Base-by-base conservation (phyloP, 2,888 invertebrate species). In the Nephrotoma flavescens region DNA sequence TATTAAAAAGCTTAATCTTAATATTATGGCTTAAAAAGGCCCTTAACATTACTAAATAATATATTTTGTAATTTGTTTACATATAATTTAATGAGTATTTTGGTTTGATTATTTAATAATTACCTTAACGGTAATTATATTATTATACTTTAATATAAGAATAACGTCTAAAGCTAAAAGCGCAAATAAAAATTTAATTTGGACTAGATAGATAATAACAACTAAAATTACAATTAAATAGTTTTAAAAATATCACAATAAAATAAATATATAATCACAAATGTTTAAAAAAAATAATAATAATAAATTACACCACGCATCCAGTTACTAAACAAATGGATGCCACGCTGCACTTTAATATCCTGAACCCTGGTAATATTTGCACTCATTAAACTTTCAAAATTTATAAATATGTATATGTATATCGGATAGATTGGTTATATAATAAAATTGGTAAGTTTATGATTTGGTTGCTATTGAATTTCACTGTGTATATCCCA, bases 401-500 rank as follows among this genome's bases (percentile, higher is more conserved):
- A 19, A 71, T 71, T 9, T 71, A 31, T 71, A 31, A 71, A 71
- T 71, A 57, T 57, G 7, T 57, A 31, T 15, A 52, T 57, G 4
- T 47, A 47, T 5, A 57, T 57, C 31, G 52, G 15, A 57, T 57
- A 57, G 52, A 15, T 57, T 19, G n/a, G 52, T 57, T 57, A 44
- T 44, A 57, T 15, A 57, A 57, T 19, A 57, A 15, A 31, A 57
- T 15, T 57, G 52, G 52, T 57, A 57, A 57, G 9, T 31, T 71
- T 71, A 71, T 9, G 11, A 15, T 31, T 71, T 71, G 9, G 31
- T 71, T 31, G 31, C 9, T 47, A 12, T 47, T 31, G 31, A 71
- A 42, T 42, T 86, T 88, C 87, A 88, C 83, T 88, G 88, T 15
- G 91, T 90, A 89, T 90, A 91, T 4, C 91, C 91, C 47, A 92